Base-by-base conservation (phyloP, 2,113 vertebrate genomes). In the Saguinus midas region DNA sequence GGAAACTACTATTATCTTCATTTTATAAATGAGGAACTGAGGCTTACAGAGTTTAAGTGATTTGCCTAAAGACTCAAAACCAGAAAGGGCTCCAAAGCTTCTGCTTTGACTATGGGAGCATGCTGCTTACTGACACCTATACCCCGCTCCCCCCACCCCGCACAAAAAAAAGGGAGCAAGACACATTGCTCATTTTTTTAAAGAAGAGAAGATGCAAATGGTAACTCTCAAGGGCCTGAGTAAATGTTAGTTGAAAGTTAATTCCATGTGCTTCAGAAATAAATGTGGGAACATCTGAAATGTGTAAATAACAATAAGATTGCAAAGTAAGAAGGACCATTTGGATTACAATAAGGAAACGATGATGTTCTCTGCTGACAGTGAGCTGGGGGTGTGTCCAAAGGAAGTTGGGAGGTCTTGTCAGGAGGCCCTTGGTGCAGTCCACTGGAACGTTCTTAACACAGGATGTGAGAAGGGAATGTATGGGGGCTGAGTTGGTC, bases 381-480 rank as follows among this genome's bases (percentile, higher is more conserved):
- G 57, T 45, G 68, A 93, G 85, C 37, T 83, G 94, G 87, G 43
- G 85, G 57, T 25, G 84, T 90, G 88, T 97, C 96, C 96, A 95
- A 35, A 96, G 87, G 96, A 96, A 96, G 16, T 91, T 72, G 97
- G 97, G 97, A 97, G 97, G 96, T 97, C 96, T 97, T 40, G 92
- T 97, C 16, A 29, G 64, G 80, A 96, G 95, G 79, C 37, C n/a
- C 37, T 68, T 25, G 20, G n/a, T 88, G 78, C 66, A 75, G 80
- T 64, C 32, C 68, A 92, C 97, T 98, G 95, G 96, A 96, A 94
- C 93, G 84, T 89, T 97, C 90, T 21, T 87, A 35, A 91, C 94
- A 98, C 97, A 97, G 97, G 97, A 97, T 97, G 95, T 96, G 57
- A 94, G 80, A 89, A 9, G 80, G 50, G 87, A 95, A 91, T 96